A percentile compares a stretch with the other conserved stretches of the same genome.
Conservation (phyloP, 64 coral and sea anemone genomes). For the Dendrophyllia cribrosa region DNA sequence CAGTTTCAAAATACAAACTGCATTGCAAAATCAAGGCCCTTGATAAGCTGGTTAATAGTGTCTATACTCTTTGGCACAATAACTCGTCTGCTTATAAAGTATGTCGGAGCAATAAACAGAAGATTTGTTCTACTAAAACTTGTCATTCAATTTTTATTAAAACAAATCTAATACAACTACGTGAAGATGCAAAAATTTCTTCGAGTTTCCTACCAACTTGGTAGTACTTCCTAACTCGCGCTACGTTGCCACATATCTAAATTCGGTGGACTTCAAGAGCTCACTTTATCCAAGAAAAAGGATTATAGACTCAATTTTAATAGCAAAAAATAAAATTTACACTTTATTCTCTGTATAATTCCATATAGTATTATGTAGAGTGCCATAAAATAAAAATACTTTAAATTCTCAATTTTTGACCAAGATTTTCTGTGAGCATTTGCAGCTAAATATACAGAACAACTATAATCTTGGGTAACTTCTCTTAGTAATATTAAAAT, state of each 20-base stretch:
- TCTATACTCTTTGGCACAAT: no score
- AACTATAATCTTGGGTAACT: slow-evolving; percentile 66
- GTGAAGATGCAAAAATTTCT: slow-evolving; percentile 67
- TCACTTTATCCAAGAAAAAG: slow-evolving; percentile 69
- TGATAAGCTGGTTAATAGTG: no score
- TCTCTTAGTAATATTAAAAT: slow-evolving; percentile 98
- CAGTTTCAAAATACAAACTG: no score
- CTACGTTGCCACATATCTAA: slow-evolving; percentile 45
- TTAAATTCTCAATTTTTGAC: slow-evolving; percentile 81
- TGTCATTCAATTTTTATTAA: slow-evolving; percentile 83
- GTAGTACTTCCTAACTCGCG: slow-evolving; percentile 35
- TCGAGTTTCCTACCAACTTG: slow-evolving; percentile 8
- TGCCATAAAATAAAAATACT: slow-evolving; percentile 99
- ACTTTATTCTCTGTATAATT: slow-evolving; percentile 95
- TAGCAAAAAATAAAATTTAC: slow-evolving; percentile 99
- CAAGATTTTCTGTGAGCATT: slow-evolving; percentile 85
- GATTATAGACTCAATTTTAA: slow-evolving; percentile 97
- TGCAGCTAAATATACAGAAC: slow-evolving; percentile 94
- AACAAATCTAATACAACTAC: slow-evolving; percentile 86
- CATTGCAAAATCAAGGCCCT: no score
- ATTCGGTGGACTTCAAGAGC: slow-evolving; percentile 51
- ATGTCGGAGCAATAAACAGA: slow-evolving; percentile 40
- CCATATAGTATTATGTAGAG: slow-evolving; percentile 96
- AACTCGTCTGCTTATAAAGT: slow-evolving; percentile 14
- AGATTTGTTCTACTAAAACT: slow-evolving; percentile 62